Evolutionary conservation across 1,140 invertebrate genomes (phyloP).

Genomic region (Scaptomyza graminum): DNA sequence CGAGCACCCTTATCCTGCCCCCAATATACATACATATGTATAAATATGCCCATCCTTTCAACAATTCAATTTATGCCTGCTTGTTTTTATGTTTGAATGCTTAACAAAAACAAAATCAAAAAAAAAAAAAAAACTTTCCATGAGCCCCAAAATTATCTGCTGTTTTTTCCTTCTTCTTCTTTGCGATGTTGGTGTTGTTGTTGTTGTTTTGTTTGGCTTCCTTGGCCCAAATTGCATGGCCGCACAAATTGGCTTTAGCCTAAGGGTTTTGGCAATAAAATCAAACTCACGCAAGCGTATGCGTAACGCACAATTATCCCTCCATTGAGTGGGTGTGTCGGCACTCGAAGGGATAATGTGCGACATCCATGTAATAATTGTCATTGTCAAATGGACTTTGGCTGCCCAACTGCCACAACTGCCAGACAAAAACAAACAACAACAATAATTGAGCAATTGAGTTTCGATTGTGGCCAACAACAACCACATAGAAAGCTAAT

Average conservation of each 20-base stretch:
- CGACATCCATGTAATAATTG: slow-evolving; percentile 61
- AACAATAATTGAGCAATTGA: slow-evolving; percentile 10
- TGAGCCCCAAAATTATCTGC: slow-evolving; percentile 37
- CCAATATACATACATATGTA: not conserved
- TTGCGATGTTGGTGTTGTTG: not conserved
- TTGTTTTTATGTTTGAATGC: slow-evolving; percentile 5
- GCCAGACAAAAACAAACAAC: slow-evolving; percentile 22
- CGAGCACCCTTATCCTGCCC: slow-evolving; percentile 11
- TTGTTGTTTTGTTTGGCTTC: slow-evolving; percentile 59
- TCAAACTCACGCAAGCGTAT: slow-evolving; percentile 69
- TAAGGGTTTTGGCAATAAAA: slow-evolving; percentile 60
- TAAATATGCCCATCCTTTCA: slow-evolving; percentile 3
- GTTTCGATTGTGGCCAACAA: slow-evolving; percentile 39
- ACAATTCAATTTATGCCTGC: slow-evolving; percentile 53
- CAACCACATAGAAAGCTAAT: slow-evolving; percentile 20
- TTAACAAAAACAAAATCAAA: slow-evolving; percentile 7
- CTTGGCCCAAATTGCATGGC: slow-evolving; percentile 54
- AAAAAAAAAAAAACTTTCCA: slow-evolving; percentile 27
- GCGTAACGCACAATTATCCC: slow-evolving; percentile 78
- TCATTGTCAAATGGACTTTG: slow-evolving; percentile 66
- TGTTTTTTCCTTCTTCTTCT: slow-evolving; percentile 25
- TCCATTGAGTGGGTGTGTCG: slow-evolving; percentile 69
- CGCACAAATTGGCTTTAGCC: slow-evolving; percentile 65
- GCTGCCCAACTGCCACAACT: slow-evolving; percentile 11
- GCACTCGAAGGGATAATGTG: slow-evolving; percentile 46